A percentile compares a stretch with the other conserved stretches of the same genome.
Conservation (phyloP, 2,113 vertebrate species). For the Pongo abelii region DNA sequence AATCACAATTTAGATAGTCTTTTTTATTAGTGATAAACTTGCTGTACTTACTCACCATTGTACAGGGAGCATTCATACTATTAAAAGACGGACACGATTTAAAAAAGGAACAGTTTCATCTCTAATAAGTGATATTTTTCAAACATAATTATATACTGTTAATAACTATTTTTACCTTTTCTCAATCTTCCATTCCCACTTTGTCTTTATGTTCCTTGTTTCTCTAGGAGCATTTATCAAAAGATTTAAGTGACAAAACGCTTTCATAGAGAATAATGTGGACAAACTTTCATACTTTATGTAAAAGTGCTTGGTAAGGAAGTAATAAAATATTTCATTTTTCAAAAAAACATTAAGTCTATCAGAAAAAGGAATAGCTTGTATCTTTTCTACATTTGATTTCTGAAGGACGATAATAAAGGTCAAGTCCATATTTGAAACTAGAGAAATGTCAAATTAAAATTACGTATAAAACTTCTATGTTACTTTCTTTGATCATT, state of each 20-base stretch:
- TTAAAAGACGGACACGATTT: background rate
- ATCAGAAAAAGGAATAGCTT: background rate
- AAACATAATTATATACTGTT: background rate
- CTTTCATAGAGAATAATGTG: background rate
- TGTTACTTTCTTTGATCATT: slow-evolving; percentile 82
- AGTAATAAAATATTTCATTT: background rate
- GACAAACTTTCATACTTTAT: background rate
- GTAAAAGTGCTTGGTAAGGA: background rate
- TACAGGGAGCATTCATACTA: background rate
- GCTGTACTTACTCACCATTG: background rate
- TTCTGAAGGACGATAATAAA: background rate
- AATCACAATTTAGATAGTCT: background rate
- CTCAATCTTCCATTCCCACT: background rate
- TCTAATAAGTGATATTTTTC: background rate
- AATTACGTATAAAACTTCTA: slow-evolving; percentile 61
- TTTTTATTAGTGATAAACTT: background rate
- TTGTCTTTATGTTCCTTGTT: background rate
- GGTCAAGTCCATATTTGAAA: background rate
- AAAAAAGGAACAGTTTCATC: background rate
- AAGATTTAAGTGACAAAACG: background rate
- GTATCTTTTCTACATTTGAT: background rate
- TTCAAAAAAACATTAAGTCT: background rate
- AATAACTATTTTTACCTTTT: background rate
- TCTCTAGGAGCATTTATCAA: background rate
- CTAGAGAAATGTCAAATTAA: background rate